Conservation (phyloP, 2,113 vertebrate species). For the Anhinga anhinga region DNA sequence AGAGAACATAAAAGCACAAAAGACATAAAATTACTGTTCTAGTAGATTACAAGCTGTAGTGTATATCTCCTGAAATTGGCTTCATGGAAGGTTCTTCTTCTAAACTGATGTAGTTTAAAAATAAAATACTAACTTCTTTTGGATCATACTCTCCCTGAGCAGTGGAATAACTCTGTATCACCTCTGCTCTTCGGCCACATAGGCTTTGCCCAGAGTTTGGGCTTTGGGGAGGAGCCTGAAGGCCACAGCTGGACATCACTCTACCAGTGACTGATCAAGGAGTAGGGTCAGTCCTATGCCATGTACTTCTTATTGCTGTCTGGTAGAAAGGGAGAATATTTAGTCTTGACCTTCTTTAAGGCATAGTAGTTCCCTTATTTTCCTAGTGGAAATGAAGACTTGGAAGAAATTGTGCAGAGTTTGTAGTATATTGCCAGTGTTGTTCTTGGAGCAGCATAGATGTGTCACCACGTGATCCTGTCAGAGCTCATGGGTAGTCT, state of each 20-base stretch:
- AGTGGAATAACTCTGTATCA: background rate
- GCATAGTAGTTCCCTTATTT: background rate
- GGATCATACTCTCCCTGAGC: background rate
- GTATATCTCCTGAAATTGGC: background rate
- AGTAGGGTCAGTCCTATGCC: background rate
- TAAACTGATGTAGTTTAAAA: background rate
- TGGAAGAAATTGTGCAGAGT: background rate
- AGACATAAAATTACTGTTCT: conserved; percentile 9
- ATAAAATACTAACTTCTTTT: background rate
- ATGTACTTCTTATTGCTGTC: background rate
- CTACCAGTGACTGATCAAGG: background rate
- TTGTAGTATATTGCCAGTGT: background rate
- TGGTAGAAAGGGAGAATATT: background rate
- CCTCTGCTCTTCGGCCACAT: background rate
- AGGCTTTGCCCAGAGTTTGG: background rate
- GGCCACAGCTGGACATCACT: background rate
- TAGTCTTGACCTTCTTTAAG: background rate
- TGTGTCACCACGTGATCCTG: background rate
- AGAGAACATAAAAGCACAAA: background rate
- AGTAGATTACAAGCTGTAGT: background rate
- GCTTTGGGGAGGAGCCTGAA: background rate
- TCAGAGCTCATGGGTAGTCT: background rate
- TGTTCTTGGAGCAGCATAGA: background rate
- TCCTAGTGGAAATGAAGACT: background rate
- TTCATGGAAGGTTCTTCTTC: background rate